Conservation (phyloP, 2,888 invertebrate genomes). For the Dolichopus griseipennis region DNA sequence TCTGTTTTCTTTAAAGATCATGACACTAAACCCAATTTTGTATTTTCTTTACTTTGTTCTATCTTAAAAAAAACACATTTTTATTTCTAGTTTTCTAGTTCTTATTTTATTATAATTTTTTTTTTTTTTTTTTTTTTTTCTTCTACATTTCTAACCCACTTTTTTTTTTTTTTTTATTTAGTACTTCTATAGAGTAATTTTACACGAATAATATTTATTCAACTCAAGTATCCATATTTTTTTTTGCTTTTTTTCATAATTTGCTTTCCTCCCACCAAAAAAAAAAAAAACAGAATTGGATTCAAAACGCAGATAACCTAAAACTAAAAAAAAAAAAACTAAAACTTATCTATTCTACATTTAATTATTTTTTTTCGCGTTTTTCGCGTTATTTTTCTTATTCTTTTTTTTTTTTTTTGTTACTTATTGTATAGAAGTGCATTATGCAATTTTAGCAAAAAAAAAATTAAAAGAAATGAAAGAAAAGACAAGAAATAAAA, state of each 20-base stretch:
- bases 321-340: too few relatives aligned
- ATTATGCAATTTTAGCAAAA: background rate
- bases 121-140: background rate
- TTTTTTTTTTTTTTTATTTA: background rate
- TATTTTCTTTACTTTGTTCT: background rate
- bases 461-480: background rate
- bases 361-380: background rate
- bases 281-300: background rate
- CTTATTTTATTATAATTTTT: too few relatives aligned
- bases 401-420: too few relatives aligned
- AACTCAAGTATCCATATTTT: background rate
- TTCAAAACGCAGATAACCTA: constrained; percentile 1
- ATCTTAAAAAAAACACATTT: too few relatives aligned
- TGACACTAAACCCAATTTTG: background rate
- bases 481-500: too few relatives aligned
- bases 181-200: background rate
- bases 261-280: background rate
- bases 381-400: too few relatives aligned
- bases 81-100: too few relatives aligned
- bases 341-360: background rate
- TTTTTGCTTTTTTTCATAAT: background rate
- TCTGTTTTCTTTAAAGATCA: background rate
- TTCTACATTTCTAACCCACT: constrained; percentile 6
- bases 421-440: background rate
- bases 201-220: background rate